A percentile compares a stretch with the other conserved stretches of the same genome.
These are phyloP conservation scores for Drosophila kambysellisi DNA, from an alignment of 2,888 invertebrate species.

Conservation along the genomic window DNA sequence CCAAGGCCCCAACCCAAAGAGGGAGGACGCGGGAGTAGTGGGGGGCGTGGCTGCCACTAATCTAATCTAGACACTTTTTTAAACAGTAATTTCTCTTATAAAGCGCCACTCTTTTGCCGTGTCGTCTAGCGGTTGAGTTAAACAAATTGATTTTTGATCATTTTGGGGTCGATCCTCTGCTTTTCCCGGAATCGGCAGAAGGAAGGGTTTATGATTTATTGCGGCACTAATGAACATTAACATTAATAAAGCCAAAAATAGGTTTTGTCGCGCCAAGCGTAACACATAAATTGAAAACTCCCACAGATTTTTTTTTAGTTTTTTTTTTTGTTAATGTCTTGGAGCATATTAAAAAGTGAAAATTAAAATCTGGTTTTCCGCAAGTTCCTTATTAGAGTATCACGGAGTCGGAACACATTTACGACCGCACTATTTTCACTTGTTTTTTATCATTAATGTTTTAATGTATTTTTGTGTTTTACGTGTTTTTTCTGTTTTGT, in stretches of 20 bases:
- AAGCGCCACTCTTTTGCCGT: neutral
- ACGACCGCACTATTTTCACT: neutral
- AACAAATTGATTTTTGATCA: conserved; percentile 20
- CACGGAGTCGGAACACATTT: neutral
- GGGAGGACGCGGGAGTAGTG: neutral
- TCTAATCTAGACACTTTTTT: conserved; percentile 61
- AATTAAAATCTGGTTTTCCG: neutral
- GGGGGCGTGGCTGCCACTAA: conserved; percentile 30
- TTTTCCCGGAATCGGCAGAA: neutral
- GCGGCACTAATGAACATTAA: neutral
- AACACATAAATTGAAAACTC: neutral
- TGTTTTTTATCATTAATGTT: conserved; percentile 7
- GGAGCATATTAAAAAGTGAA: neutral
- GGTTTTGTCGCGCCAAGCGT: neutral
- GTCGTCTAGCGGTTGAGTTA: neutral
- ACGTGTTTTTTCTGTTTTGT: conserved; percentile 17
- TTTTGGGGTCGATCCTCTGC: neutral
- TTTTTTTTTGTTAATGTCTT: neutral
- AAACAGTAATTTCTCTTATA: conserved; percentile 58
- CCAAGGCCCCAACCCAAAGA: conserved; percentile 40
- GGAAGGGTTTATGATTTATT: neutral
- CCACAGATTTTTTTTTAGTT: neutral
- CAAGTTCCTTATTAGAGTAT: neutral
- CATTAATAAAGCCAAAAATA: conserved; percentile 3
- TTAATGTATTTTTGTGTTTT: conserved; percentile 18